Evolutionary conservation across 2,113 vertebrate species (phyloP).

Genomic region (Vanacampus margaritifer): DNA sequence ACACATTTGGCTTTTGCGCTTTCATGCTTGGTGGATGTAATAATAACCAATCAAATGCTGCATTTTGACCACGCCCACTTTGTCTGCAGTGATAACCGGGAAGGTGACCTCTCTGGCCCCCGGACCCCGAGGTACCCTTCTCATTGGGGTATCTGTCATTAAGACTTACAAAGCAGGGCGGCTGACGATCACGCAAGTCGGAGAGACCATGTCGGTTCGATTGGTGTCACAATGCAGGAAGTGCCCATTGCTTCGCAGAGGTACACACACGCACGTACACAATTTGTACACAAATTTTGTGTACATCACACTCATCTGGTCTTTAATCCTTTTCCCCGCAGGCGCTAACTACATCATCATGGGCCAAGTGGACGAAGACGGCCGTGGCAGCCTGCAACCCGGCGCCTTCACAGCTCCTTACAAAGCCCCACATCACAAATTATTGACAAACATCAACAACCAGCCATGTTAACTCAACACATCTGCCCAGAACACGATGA

Average conservation of each 20-base stretch:
- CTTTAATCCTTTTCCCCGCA: slow-evolving; percentile 32
- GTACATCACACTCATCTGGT: not conserved
- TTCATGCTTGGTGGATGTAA: not conserved
- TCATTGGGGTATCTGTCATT: slow-evolving; percentile 67
- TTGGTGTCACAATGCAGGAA: slow-evolving; percentile 79
- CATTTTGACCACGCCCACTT: slow-evolving; percentile 5
- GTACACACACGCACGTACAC: slow-evolving; percentile 29
- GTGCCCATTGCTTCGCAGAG: slow-evolving; percentile 75
- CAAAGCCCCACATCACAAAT: slow-evolving; percentile 75
- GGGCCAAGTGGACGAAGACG: slow-evolving; percentile 75
- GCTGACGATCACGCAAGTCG: slow-evolving; percentile 73
- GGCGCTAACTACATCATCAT: slow-evolving; percentile 82
- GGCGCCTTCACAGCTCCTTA: slow-evolving; percentile 79
- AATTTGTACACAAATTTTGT: not conserved
- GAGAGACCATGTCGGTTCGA: slow-evolving; percentile 70
- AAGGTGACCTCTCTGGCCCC: slow-evolving; percentile 69
- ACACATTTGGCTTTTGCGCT: not conserved
- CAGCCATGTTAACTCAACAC: slow-evolving; percentile 69
- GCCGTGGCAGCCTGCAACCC: slow-evolving; percentile 72
- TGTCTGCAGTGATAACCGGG: slow-evolving; percentile 76
- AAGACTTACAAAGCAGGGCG: slow-evolving; percentile 76
- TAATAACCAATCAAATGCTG: not conserved
- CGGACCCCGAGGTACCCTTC: slow-evolving; percentile 64
- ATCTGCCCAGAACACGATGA: not conserved
- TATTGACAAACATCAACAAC: slow-evolving; percentile 75